Evolutionary conservation across 2,797 vertebrate genomes (phyloP).

Genomic region (Xerus rutilus): DNA sequence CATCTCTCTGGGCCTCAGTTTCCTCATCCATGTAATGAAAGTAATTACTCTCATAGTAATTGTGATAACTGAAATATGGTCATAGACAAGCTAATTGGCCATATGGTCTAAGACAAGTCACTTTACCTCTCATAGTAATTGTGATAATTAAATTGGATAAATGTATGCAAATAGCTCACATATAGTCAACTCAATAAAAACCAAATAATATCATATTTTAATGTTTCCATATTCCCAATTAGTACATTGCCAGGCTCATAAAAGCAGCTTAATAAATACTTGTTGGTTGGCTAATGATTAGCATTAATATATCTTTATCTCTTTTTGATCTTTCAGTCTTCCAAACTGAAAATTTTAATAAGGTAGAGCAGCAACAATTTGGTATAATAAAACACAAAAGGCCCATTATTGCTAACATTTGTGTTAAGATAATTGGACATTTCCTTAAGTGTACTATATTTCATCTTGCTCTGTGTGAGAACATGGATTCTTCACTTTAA

Average conservation of each 20-base stretch:
- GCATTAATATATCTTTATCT: constrained; percentile 28
- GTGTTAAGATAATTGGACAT: constrained; percentile 60
- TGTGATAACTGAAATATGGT: too few species aligned
- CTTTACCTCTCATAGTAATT: neutral
- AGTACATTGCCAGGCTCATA: constrained; percentile 6
- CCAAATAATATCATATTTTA: constrained; percentile 19
- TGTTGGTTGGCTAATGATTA: constrained; percentile 23
- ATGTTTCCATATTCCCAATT: constrained; percentile 10
- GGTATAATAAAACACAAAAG: constrained; percentile 57
- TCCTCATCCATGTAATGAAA: neutral
- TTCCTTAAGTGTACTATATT: constrained; percentile 54
- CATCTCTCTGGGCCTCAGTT: constrained; percentile 14
- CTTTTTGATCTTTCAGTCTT: constrained; percentile 36
- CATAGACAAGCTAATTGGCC: too few species aligned
- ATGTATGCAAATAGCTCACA: constrained; percentile 3
- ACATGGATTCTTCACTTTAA: constrained; percentile 64
- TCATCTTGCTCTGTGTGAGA: constrained; percentile 56
- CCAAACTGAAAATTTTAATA: constrained; percentile 56
- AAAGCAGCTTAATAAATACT: constrained; percentile 37
- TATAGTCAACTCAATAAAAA: constrained; percentile 36
- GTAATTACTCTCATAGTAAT: neutral
- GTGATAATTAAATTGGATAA: constrained; percentile 52
- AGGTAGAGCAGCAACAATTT: constrained; percentile 48
- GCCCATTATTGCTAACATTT: constrained; percentile 47
- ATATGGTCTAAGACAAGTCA: too few species aligned